phyloP scores from a whole-genome alignment of 2,888 invertebrate species.

The Sericinus montela region DNA sequence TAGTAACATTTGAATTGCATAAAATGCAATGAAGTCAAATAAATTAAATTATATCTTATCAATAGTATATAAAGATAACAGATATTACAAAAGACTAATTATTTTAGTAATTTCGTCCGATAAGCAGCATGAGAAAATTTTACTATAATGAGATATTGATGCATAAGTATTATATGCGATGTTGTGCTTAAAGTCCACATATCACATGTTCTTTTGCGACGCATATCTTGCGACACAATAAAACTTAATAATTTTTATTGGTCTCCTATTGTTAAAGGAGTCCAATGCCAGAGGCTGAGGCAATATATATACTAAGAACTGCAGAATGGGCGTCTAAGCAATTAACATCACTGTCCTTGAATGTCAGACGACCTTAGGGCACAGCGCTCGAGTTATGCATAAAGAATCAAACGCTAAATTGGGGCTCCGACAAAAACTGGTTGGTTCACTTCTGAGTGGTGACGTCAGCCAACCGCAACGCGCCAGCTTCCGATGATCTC shows the following conservation, averaged over 20 bases:
- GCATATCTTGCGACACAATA: background rate
- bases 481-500: constrained; percentile 50
- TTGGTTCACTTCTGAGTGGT: constrained; percentile 46
- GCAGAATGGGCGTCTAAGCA: constrained; percentile 34
- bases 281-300: constrained; percentile 21
- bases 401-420: constrained; percentile 73
- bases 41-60: too few species aligned
- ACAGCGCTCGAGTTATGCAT: constrained; percentile 63
- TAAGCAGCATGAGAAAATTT: too few species aligned
- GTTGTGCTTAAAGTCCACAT: too few species aligned
- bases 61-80: too few species aligned
- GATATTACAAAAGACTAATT: too few species aligned
- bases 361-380: constrained; percentile 71
- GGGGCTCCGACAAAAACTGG: constrained; percentile 65
- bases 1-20: too few species aligned
- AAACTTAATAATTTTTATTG: constrained; percentile 1
- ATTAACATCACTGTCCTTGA: constrained; percentile 62
- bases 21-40: too few species aligned
- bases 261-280: constrained; percentile 19
- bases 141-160: too few species aligned
- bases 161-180: too few species aligned
- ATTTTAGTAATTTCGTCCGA: too few species aligned
- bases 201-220: too few species aligned
- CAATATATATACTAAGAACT: constrained; percentile 25
- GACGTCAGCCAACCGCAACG: constrained; percentile 60